These are phyloP conservation scores for Drosophila baimaii DNA, from an alignment of 1,140 invertebrate genomes.

Conservation along the genomic window DNA sequence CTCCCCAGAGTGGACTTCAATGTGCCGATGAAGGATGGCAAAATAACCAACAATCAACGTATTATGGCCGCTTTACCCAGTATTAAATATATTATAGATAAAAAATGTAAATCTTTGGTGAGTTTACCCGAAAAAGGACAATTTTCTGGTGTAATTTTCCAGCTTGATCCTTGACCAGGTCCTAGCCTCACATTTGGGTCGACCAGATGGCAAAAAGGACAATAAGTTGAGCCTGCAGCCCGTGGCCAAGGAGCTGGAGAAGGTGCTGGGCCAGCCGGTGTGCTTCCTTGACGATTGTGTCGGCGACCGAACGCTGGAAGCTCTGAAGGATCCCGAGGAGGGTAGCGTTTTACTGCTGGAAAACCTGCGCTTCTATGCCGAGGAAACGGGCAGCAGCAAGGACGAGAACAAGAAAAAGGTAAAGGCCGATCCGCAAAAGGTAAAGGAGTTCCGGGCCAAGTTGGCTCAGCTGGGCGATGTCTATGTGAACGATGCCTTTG, in stretches of 20 bases:
- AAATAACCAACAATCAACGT: constrained; percentile 97
- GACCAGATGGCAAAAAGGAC: constrained; percentile 95
- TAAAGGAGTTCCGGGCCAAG: constrained; percentile 94
- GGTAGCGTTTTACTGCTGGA: constrained; percentile 97
- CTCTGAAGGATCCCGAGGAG: constrained; percentile 92
- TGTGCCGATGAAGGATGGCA: constrained; percentile 97
- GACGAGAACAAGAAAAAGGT: constrained; percentile 94
- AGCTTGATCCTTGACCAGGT: constrained; percentile 82
- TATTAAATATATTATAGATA: constrained; percentile 95
- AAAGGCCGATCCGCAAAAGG: constrained; percentile 85
- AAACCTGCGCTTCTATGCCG: constrained; percentile 98
- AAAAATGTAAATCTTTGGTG: constrained; percentile 95
- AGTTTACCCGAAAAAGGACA: background rate
- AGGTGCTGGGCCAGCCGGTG: constrained; percentile 93
- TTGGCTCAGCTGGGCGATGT: constrained; percentile 97
- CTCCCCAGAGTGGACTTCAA: constrained; percentile 97
- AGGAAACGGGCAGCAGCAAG: constrained; percentile 99
- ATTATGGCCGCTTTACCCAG: constrained; percentile 98
- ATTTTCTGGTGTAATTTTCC: background rate
- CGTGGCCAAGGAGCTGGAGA: constrained; percentile 95
- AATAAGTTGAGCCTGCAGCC: constrained; percentile 95
- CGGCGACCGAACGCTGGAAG: constrained; percentile 93
- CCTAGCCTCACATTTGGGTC: constrained; percentile 97
- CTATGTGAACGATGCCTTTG: constrained; percentile 99
- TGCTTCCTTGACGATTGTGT: constrained; percentile 97